phyloP scores from a whole-genome alignment of 2,888 invertebrate species.

The Cremastinae sp. region DNA sequence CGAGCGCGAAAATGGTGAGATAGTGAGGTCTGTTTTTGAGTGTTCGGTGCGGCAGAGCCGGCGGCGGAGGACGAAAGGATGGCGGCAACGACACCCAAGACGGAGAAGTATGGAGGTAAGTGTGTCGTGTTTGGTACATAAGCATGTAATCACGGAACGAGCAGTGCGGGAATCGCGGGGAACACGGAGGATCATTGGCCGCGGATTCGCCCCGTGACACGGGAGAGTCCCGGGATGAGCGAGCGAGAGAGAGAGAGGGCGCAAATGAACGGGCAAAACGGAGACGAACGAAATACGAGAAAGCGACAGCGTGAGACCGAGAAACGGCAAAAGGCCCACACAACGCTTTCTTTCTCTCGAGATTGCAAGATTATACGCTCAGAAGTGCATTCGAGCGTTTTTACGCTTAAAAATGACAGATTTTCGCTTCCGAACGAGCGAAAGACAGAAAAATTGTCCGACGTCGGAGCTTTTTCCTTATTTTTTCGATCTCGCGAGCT shows the following conservation, averaged over 20 bases:
- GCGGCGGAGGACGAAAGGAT: conserved; percentile 63
- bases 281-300: background rate
- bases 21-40: conserved; percentile 65
- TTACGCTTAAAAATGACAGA: background rate
- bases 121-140: conserved; percentile 47
- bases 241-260: conserved; percentile 10
- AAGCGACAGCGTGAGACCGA: too few relatives aligned
- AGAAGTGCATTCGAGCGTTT: background rate
- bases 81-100: conserved; percentile 78
- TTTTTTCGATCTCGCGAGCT: conserved; percentile 32
- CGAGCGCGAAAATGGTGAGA: conserved; percentile 75
- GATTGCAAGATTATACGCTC: background rate
- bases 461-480: conserved; percentile 29
- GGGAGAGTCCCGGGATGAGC: conserved; percentile 31
- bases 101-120: conserved; percentile 79
- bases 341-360: background rate
- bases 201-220: conserved; percentile 47
- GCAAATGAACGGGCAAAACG: background rate
- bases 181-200: conserved; percentile 56
- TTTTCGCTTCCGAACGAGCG: background rate
- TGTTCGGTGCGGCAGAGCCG: conserved; percentile 38
- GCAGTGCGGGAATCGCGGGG: conserved; percentile 41
- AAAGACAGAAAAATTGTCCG: background rate
- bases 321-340: too few relatives aligned
- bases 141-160: conserved; percentile 46